These are phyloP conservation scores for Danio kyathit DNA, from an alignment of 2,797 vertebrate species.

Conservation along the genomic window DNA sequence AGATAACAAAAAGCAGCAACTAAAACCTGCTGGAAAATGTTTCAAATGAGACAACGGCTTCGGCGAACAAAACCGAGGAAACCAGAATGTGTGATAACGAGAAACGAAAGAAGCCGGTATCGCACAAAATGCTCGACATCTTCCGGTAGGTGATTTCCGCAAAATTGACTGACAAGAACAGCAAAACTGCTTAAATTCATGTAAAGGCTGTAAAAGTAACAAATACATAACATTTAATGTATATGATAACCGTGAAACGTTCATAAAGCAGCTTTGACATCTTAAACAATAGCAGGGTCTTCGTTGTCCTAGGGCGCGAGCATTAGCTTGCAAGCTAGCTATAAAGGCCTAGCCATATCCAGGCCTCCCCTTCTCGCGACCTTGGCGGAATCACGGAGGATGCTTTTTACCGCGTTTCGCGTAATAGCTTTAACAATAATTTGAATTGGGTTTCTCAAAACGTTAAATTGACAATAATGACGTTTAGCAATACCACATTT, in stretches of 20 bases:
- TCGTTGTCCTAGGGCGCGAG: neutral
- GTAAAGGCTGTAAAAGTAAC: neutral
- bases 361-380: conserved; percentile 73
- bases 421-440: accelerated
- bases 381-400: conserved; percentile 66
- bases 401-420: neutral
- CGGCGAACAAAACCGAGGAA: neutral
- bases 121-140: neutral
- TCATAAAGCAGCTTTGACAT: neutral
- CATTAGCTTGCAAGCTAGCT: conserved; percentile 34
- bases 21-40: neutral
- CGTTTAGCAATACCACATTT: neutral
- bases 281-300: conserved; percentile 22
- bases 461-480: neutral
- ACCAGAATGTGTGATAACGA: neutral
- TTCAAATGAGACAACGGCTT: neutral
- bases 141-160: conserved; percentile 10
- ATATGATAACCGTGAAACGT: neutral
- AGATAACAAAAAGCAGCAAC: neutral
- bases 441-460: accelerated
- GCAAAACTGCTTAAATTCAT: neutral
- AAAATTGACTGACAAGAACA: neutral
- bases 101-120: neutral
- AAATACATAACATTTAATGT: neutral
- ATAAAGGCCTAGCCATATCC: neutral